phyloP scores from a whole-genome alignment of 2,797 vertebrate species.

The Macroramphosus scolopax region DNA sequence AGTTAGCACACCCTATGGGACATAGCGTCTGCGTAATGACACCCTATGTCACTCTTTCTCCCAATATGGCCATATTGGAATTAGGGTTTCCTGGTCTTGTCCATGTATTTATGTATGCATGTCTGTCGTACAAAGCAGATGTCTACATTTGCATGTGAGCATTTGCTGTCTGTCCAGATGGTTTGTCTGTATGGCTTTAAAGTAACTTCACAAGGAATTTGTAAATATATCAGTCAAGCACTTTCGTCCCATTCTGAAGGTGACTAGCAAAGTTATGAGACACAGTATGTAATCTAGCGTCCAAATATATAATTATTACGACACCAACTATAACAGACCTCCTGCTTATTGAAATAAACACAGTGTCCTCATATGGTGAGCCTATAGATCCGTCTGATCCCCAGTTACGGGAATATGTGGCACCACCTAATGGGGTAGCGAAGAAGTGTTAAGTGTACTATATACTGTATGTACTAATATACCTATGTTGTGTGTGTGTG shows the following conservation, averaged over 20 bases:
- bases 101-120: slow-evolving; percentile 32
- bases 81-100: no score
- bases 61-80: no score
- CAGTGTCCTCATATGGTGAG: slow-evolving; percentile 56
- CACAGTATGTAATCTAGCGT: slow-evolving; percentile 14
- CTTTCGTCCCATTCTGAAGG: background rate
- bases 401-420: slow-evolving; percentile 41
- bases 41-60: no score
- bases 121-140: background rate
- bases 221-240: background rate
- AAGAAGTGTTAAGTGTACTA: no score
- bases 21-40: no score
- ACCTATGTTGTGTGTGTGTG: background rate
- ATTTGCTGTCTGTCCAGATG: no score
- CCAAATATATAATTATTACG: no score
- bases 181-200: background rate
- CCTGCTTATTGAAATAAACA: no score
- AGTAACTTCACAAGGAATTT: background rate
- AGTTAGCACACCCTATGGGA: no score
- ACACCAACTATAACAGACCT: no score
- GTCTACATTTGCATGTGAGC: no score
- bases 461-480: no score
- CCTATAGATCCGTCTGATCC: background rate
- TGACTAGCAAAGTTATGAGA: slow-evolving; percentile 1
- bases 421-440: slow-evolving; percentile 67